Conservation (phyloP, 2,113 vertebrate species). For the Paratilapia polleni region DNA sequence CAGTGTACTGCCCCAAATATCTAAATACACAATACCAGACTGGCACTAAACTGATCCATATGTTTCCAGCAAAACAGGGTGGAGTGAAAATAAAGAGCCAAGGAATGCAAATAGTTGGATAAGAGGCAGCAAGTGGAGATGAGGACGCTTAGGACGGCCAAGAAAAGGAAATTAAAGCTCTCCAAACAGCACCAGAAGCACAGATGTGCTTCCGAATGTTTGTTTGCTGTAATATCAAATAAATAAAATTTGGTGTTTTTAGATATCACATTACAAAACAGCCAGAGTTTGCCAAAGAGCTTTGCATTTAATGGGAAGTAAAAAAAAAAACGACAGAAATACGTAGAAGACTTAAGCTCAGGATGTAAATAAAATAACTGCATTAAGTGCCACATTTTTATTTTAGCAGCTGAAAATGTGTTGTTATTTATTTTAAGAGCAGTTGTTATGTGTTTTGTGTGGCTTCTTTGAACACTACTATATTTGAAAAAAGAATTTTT, state of each 20-base stretch:
- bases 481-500: neutral
- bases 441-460: neutral
- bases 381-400: neutral
- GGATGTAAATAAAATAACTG: too few relatives aligned
- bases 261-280: neutral
- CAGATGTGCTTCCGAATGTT: neutral
- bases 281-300: neutral
- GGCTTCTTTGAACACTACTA: neutral
- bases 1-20: neutral
- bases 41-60: neutral
- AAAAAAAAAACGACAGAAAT: too few relatives aligned
- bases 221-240: neutral
- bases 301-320: neutral
- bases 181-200: neutral
- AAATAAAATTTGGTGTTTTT: too few relatives aligned
- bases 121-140: neutral
- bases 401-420: neutral
- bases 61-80: constrained; percentile 50
- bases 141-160: neutral
- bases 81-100: constrained; percentile 28
- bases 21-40: constrained; percentile 47
- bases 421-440: neutral
- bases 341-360: neutral
- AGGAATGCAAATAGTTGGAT: constrained; percentile 42
- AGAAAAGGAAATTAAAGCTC: constrained; percentile 21